Evolutionary conservation across 2,888 invertebrate genomes (phyloP), one percentile per base, ranked within the genome.

Genomic region (Theretra japonica): DNA sequence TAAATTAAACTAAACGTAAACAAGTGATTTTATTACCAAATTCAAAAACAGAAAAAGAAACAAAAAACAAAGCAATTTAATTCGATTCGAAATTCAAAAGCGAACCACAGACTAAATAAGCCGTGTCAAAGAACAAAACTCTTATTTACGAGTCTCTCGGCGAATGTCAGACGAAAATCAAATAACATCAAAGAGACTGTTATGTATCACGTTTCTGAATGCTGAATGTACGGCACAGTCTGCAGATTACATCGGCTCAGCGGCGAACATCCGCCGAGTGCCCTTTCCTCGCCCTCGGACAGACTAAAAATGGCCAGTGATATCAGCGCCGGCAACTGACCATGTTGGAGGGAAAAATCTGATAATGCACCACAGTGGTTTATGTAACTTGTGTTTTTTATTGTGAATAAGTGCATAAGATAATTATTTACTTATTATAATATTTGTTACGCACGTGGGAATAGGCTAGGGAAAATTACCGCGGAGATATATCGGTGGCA

Each of bases 141-240:
- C 77, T 79, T 82, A 83, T 83, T 83, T 81, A 83, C 79, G 74
- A 75, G 50, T 59, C 30, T 77, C 80, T 83, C 81, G 79, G 77
- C 79, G 80, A 86, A 88, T 86, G 87, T 87, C 84, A 85, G 86
- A 85, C 82, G 77, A 83, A 84, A 86, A 84, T 83, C 82, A 80
- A 84, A 79, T 77, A 81, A 86, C 85, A 87, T 91, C 89, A 90
- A 90, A 90, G 89, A 79, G 80, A 80, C 82, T 82, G 82, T 86
- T 86, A 82, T 85, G 83, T 86, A 87, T 87, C 88, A 78, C 77
- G 81, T 87, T 86, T 83, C 86, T 81, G 85, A 85, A 85, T n/a
- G 33, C 77, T 60, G 56, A 68, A 70, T 71, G 69, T 59, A 57
- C 28, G 75, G 70, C 33, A 48, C 50, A 58, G 30, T 53, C 30